These are phyloP conservation scores for Vidua chalybeata DNA, from an alignment of 2,113 vertebrate species.

Conservation along the genomic window DNA sequence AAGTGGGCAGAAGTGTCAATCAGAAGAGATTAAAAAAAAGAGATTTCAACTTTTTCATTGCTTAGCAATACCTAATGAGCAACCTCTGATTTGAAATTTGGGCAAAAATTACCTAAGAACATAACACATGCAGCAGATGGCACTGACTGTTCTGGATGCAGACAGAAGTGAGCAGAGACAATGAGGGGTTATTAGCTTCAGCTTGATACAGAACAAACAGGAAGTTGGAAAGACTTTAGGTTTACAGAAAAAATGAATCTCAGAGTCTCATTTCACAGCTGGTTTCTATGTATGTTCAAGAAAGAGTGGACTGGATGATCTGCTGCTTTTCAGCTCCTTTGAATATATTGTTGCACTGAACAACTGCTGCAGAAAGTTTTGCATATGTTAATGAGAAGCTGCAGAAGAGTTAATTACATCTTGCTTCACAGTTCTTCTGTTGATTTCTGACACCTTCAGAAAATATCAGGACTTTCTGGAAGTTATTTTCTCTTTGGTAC, in stretches of 20 bases:
- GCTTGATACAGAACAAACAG: background rate
- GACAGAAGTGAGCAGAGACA: background rate
- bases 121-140: background rate
- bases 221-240: background rate
- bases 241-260: background rate
- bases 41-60: background rate
- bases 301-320: background rate
- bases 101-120: background rate
- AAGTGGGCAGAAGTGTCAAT: background rate
- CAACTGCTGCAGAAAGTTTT: background rate
- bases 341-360: background rate
- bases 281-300: background rate
- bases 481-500: background rate
- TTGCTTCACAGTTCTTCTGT: background rate
- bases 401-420: background rate
- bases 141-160: background rate
- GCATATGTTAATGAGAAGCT: background rate
- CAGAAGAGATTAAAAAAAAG: background rate
- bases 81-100: background rate
- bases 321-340: background rate
- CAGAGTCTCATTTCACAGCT: background rate
- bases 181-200: background rate
- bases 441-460: background rate
- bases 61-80: background rate
- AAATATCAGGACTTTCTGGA: background rate